Evolutionary conservation across 1,140 invertebrate genomes (phyloP).

Genomic region (Yoshiicerus persimilis): DNA sequence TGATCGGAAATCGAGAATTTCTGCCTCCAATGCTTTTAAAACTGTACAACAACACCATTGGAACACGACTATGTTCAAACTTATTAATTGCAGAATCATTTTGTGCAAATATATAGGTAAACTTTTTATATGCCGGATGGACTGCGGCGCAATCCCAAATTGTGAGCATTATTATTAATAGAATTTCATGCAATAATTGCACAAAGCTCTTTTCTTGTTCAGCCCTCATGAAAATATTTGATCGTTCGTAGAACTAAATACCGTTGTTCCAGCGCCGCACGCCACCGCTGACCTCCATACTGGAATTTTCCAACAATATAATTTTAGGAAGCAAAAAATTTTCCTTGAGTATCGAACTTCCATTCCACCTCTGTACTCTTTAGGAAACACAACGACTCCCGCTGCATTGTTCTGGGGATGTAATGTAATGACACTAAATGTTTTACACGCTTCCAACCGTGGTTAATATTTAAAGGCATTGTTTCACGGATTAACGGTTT

Average conservation of each 20-base stretch:
- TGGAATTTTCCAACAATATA: constrained; percentile 52
- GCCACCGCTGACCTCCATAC: constrained; percentile 76
- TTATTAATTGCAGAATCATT: constrained; percentile 33
- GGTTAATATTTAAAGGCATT: too few relatives aligned
- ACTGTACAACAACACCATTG: constrained; percentile 32
- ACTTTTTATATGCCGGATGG: constrained; percentile 44
- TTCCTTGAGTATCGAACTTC: constrained; percentile 55
- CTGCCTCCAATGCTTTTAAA: constrained; percentile 34
- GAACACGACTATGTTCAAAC: constrained; percentile 33
- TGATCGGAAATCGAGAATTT: constrained; percentile 34
- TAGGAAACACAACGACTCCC: constrained; percentile 60
- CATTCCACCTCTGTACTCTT: constrained; percentile 60
- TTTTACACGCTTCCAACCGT: too few relatives aligned
- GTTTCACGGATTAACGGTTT: too few relatives aligned
- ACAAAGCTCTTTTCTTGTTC: background rate
- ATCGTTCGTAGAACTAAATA: constrained; percentile 62
- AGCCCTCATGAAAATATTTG: background rate
- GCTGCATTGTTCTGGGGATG: constrained; percentile 50
- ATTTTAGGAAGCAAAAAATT: constrained; percentile 55
- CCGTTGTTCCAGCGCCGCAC: constrained; percentile 75
- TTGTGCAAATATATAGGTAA: constrained; percentile 39
- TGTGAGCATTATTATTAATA: background rate
- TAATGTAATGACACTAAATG: too few relatives aligned
- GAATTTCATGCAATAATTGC: background rate
- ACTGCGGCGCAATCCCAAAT: constrained; percentile 34